phyloP scores from a whole-genome alignment of 2,888 invertebrate genomes.

The Drosophila monieri region DNA sequence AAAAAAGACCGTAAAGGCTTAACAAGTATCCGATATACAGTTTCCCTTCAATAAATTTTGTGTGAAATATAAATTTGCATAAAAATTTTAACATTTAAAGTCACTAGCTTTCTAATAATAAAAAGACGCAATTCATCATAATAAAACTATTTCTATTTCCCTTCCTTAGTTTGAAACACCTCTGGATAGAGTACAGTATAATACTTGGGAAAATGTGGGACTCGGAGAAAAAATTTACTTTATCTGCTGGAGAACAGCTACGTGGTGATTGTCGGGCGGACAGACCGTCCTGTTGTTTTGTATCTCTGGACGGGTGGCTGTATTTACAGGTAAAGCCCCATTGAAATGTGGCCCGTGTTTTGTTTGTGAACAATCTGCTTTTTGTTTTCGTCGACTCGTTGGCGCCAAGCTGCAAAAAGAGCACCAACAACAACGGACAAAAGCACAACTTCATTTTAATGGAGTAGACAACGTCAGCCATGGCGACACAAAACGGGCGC shows the following conservation, averaged over 20 bases:
- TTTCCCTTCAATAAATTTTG: no score
- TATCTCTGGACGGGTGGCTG: slow-evolving; percentile 23
- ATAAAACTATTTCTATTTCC: neutral
- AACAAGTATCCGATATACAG: neutral
- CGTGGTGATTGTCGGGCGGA: slow-evolving; percentile 31
- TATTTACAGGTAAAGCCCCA: slow-evolving; percentile 74
- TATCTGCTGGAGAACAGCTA: slow-evolving; percentile 57
- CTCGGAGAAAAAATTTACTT: slow-evolving; percentile 58
- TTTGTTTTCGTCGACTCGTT: slow-evolving; percentile 74
- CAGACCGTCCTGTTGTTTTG: slow-evolving; percentile 19
- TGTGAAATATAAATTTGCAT: neutral
- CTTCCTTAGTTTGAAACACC: neutral
- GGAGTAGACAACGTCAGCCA: slow-evolving; percentile 56
- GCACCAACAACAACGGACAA: slow-evolving; percentile 18
- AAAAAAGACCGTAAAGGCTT: neutral
- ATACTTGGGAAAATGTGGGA: neutral
- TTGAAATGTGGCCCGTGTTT: slow-evolving; percentile 75
- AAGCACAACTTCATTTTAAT: slow-evolving; percentile 61
- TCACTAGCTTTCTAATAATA: no score
- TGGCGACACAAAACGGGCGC: slow-evolving; percentile 71
- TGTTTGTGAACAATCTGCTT: slow-evolving; percentile 77
- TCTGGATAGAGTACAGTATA: slow-evolving; percentile 2
- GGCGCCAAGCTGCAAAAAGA: slow-evolving; percentile 55
- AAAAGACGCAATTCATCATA: no score
- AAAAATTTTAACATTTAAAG: no score